These are phyloP conservation scores for Euphonia xanthogaster DNA, from an alignment of 2,797 vertebrate genomes.

Conservation along the genomic window DNA sequence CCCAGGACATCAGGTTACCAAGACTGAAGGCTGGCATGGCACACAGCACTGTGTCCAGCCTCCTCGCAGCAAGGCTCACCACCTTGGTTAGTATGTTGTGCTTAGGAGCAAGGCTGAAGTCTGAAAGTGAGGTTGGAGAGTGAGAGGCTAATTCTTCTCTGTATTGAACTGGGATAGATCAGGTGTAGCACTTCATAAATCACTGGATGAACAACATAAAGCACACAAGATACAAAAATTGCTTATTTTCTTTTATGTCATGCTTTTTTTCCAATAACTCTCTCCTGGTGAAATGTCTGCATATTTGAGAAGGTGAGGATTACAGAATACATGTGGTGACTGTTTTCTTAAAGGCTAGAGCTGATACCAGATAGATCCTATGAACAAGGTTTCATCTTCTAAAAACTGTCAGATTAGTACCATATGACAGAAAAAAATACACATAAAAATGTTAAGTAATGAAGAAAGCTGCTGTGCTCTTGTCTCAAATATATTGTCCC, in stretches of 20 bases:
- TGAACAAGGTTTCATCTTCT: background rate
- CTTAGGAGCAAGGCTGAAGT: background rate
- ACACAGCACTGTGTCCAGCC: background rate
- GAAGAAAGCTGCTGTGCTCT: background rate
- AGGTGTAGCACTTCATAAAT: background rate
- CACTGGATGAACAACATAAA: background rate
- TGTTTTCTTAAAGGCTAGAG: background rate
- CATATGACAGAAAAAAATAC: background rate
- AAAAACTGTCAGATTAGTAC: background rate
- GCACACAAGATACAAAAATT: background rate
- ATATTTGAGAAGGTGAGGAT: background rate
- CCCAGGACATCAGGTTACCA: background rate
- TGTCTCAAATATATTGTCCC: background rate
- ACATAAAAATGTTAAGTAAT: background rate
- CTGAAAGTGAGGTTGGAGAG: background rate
- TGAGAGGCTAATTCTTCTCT: background rate
- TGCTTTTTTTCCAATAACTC: background rate
- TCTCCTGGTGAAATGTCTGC: background rate
- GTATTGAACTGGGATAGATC: background rate
- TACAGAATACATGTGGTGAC: background rate
- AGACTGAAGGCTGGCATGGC: background rate
- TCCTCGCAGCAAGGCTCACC: background rate
- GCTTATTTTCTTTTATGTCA: background rate
- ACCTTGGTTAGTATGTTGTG: fast-evolving
- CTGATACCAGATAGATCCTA: background rate